Evolutionary conservation across 2,113 vertebrate genomes (phyloP).

Genomic region (Notothenia coriiceps): DNA sequence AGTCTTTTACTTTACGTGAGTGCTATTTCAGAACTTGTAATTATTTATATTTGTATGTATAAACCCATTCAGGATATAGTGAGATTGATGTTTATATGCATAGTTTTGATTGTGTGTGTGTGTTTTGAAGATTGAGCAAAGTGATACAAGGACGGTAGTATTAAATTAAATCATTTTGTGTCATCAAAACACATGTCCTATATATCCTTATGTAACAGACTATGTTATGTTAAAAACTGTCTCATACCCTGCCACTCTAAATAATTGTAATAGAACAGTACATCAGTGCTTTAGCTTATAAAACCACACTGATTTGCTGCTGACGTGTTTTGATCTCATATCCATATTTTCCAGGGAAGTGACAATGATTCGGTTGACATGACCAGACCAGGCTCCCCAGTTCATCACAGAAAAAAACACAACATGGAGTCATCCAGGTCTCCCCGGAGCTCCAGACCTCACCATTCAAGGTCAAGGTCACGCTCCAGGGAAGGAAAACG

Average conservation of each 20-base stretch:
- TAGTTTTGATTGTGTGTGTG: neutral
- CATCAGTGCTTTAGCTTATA: neutral
- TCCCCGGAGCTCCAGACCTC: conserved; percentile 92
- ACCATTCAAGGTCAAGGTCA: conserved; percentile 93
- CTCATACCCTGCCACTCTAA: neutral
- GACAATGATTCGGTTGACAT: conserved; percentile 88
- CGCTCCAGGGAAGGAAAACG: conserved; percentile 91
- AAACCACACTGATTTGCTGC: neutral
- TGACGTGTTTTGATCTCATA: neutral
- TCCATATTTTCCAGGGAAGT: conserved; percentile 85
- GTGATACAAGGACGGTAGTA: neutral
- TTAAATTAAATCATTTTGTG: neutral
- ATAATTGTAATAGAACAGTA: no score
- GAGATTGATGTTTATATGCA: neutral
- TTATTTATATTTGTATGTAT: no score
- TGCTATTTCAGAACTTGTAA: neutral
- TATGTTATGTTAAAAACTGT: neutral
- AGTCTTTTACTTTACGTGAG: no score
- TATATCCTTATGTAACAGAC: neutral
- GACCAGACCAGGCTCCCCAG: conserved; percentile 86
- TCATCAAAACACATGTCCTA: neutral
- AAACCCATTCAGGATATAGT: neutral
- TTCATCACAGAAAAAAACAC: conserved; percentile 88
- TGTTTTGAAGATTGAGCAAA: neutral
- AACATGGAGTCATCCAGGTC: conserved; percentile 90